phyloP scores from a whole-genome alignment of 1,140 invertebrate genomes.

The Campodea augens region DNA sequence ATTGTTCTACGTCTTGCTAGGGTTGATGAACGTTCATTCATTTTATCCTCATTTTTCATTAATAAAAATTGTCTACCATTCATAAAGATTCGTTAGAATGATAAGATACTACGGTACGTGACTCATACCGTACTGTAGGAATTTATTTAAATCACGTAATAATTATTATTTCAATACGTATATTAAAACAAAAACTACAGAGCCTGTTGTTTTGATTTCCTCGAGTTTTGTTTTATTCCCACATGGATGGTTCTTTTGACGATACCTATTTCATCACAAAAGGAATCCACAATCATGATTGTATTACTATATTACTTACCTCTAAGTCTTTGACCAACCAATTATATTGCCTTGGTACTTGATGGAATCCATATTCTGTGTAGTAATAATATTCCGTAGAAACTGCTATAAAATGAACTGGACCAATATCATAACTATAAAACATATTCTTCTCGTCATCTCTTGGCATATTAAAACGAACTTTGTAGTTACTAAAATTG shows the following conservation, averaged over 20 bases:
- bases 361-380: conserved; percentile 64
- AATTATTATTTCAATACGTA: neutral
- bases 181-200: neutral
- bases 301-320: conserved; percentile 21
- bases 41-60: too few species aligned
- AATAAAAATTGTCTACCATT: too few species aligned
- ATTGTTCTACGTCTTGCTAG: too few species aligned
- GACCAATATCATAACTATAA: conserved; percentile 83
- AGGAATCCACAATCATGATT: too few species aligned
- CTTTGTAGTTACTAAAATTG: conserved; percentile 70
- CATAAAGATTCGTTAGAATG: too few species aligned
- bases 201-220: neutral
- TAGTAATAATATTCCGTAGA: conserved; percentile 94
- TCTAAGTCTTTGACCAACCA: conserved; percentile 72
- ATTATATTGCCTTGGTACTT: conserved; percentile 63
- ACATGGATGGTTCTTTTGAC: neutral
- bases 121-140: neutral
- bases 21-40: too few species aligned
- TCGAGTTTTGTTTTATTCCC: neutral
- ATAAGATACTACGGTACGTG: too few species aligned
- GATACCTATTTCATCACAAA: too few species aligned
- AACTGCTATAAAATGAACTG: conserved; percentile 74
- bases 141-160: neutral
- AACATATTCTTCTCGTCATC: conserved; percentile 49
- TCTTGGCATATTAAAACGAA: conserved; percentile 75